These are phyloP conservation scores for Oppia nitens DNA, from an alignment of 1,140 invertebrate genomes.

Conservation along the genomic window DNA sequence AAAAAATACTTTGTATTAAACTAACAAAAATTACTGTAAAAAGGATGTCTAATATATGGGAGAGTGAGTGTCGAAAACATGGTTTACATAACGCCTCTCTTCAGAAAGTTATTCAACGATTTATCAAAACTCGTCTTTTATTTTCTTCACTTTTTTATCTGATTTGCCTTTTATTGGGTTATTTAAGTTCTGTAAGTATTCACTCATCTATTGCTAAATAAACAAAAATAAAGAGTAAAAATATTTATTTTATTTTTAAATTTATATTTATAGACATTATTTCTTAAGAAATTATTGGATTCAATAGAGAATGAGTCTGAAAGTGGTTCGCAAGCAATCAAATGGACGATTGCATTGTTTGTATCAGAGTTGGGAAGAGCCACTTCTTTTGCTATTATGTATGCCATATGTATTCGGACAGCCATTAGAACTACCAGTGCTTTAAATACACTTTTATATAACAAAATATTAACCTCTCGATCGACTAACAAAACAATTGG, in stretches of 20 bases:
- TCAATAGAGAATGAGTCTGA: neutral
- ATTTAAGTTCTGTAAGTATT: constrained; percentile 40
- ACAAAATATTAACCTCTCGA: constrained; percentile 41
- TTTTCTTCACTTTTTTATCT: constrained; percentile 35
- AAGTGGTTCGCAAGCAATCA: constrained; percentile 28
- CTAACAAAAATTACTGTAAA: neutral
- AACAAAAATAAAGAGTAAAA: too few relatives aligned
- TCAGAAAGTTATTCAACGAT: constrained; percentile 35
- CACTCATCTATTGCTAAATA: too few relatives aligned
- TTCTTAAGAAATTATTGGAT: neutral
- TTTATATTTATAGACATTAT: constrained; percentile 23
- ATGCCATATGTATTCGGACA: constrained; percentile 37
- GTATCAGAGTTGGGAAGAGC: constrained; percentile 38
- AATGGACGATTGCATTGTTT: constrained; percentile 35
- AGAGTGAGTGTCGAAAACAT: constrained; percentile 31
- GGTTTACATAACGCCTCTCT: constrained; percentile 33
- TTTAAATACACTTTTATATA: constrained; percentile 39
- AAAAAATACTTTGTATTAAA: too few relatives aligned
- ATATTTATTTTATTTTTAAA: constrained; percentile 6
- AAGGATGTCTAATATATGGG: constrained; percentile 27
- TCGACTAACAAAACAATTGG: constrained; percentile 39
- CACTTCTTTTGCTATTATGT: constrained; percentile 39
- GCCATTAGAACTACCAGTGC: constrained; percentile 17
- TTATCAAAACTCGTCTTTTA: constrained; percentile 37
- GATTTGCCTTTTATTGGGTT: constrained; percentile 37